Percentiles rank a stretch among this genome's conserved stretches.
Conservation (phyloP, 1,140 invertebrate genomes). For the Akabosia matsudoensis region DNA sequence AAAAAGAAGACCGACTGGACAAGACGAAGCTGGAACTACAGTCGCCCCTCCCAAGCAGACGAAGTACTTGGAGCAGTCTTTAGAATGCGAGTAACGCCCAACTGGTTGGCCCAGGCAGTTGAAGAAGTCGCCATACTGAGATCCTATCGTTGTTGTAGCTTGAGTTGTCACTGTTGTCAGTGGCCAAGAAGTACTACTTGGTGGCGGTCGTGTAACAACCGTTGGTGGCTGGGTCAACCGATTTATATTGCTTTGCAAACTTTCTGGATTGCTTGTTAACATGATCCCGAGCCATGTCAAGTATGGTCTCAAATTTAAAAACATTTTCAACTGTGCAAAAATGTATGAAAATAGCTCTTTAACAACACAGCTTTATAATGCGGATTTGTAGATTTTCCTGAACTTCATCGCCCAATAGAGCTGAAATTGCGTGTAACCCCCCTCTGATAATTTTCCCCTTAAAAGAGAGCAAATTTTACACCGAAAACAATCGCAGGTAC, state of each 20-base stretch:
- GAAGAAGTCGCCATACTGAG: background rate
- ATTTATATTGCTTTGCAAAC: background rate
- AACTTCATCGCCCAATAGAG: no score
- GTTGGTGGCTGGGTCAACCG: background rate
- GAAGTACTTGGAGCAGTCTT: background rate
- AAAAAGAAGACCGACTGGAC: background rate
- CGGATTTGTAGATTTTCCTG: no score
- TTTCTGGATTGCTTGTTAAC: background rate
- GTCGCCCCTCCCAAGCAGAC: background rate
- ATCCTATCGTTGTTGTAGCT: background rate
- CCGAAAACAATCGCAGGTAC: no score
- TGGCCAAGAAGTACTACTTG: background rate
- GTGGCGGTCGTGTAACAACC: background rate
- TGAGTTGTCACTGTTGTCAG: background rate
- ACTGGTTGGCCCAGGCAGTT: background rate
- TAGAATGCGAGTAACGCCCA: background rate
- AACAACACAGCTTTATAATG: no score
- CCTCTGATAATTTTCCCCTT: no score
- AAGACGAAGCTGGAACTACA: background rate
- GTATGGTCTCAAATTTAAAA: background rate
- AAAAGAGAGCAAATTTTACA: no score
- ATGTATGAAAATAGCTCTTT: no score
- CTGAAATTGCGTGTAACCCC: no score
- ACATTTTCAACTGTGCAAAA: background rate
- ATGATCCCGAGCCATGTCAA: background rate